Base-by-base conservation (phyloP, 2,888 invertebrate genomes). In the Polydrusus tereticollis region DNA sequence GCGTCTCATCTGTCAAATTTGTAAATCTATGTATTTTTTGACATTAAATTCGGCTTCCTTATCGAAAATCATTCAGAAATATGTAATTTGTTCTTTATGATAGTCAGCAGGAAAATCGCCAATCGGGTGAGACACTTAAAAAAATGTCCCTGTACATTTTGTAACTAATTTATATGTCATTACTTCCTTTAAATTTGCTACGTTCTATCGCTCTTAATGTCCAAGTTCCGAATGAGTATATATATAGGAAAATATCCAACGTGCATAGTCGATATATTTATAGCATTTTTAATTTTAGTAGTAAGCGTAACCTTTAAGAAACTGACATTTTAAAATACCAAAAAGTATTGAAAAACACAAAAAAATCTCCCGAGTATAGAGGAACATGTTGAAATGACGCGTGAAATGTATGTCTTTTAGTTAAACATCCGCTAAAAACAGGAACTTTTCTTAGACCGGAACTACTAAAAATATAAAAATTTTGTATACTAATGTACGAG, bases 241-340 rank as follows among this genome's bases (percentile, higher is more conserved):
- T 59, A 59, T n/a, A n/a, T 59, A 59, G 41, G 43, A 59, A 41
- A 59, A 59, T 59, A 66, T 64, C 29, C 62, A 33, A 41, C 38
- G 26, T 26, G 57, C 63, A 41, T 71, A 41, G 57, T 0, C 41
- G 59, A 36, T 58, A 63, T 68, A 68, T 72, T 72, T 72, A 63
- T 67, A 68, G 62, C 64, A 41, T 68, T 72, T 72, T 72, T 72
- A 72, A 72, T 68, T 72, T 72, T 68, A 72, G 72, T 72, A 59
- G 45, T 58, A 63, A 72, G 57, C 36, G 47, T 47, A 70, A 65
- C 70, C 64, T 70, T 70, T 65, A 58, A 16, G 47, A 70, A 64
- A 70, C 65, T 70, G 70, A 70, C 65, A 70, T 70, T 70, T 65
- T 65, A 70, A 70, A 64, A 64, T 58, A 57, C 43, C 59, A 33